Percentiles rank a stretch among this genome's conserved stretches.
phyloP scores from a whole-genome alignment of 2,797 vertebrate genomes.

The Enteromius afrohamiltoni region DNA sequence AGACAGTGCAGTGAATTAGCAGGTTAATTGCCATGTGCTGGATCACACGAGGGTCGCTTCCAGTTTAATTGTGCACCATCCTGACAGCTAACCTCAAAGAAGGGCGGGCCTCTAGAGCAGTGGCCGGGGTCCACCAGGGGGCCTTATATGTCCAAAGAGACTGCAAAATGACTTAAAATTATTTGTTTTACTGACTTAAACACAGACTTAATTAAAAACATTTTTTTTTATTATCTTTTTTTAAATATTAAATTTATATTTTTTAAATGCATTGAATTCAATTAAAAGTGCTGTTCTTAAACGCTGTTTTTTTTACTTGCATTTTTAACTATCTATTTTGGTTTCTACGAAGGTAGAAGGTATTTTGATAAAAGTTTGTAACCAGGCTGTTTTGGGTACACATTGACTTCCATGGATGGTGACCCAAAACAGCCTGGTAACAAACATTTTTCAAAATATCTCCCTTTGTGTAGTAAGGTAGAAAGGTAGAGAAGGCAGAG shows the following conservation, averaged over 20 bases:
- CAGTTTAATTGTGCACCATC: constrained; percentile 73
- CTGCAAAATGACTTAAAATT: background rate
- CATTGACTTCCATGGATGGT: too few species aligned
- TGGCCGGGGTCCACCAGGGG: constrained; percentile 33
- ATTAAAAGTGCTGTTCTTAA: background rate
- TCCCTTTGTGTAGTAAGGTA: too few species aligned
- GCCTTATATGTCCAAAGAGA: background rate
- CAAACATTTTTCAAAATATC: too few species aligned
- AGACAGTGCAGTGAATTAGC: constrained; percentile 90
- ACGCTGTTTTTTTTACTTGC: background rate
- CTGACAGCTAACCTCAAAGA: constrained; percentile 67
- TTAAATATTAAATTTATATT: background rate
- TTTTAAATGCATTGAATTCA: background rate
- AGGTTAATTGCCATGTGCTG: constrained; percentile 89
- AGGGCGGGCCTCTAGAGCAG: constrained; percentile 58
- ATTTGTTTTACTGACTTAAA: background rate
- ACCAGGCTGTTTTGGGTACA: too few species aligned
- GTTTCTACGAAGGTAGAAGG: background rate
- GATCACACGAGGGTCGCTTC: constrained; percentile 67
- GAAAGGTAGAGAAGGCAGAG: background rate
- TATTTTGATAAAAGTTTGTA: too few species aligned
- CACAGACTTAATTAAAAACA: background rate
- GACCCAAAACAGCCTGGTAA: too few species aligned
- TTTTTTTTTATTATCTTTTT: too few species aligned
- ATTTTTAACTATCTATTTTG: background rate